Conservation (phyloP, 2,888 invertebrate genomes). For the Tipula helvola region DNA sequence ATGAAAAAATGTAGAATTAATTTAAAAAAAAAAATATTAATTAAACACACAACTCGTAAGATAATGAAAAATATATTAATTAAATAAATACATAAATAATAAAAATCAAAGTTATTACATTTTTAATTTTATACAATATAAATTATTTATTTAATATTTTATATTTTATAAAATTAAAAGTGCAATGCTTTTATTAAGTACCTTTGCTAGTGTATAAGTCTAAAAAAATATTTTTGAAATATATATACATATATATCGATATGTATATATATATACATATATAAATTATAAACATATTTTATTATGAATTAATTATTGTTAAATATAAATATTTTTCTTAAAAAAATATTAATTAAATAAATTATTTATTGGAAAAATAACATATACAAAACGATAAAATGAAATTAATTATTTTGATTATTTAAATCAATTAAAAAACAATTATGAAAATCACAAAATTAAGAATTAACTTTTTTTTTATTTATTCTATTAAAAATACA, state of each 20-base stretch:
- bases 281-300: not conserved
- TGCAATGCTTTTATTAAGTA: slow-evolving; percentile 6
- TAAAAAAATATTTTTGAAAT: not conserved
- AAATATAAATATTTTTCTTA: not conserved
- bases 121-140: not conserved
- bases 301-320: not conserved
- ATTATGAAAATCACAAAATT: not conserved
- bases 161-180: not conserved
- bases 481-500: not conserved
- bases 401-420: not conserved
- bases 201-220: slow-evolving; percentile 6
- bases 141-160: not conserved
- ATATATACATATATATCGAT: not conserved
- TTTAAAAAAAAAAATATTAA: not conserved
- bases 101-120: not conserved
- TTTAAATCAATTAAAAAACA: not conserved
- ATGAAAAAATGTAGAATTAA: not conserved
- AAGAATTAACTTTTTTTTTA: not conserved
- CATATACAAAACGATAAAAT: not conserved
- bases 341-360: not conserved
- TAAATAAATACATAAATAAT: not conserved
- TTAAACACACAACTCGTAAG: not conserved
- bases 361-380: not conserved
- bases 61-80: not conserved
- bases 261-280: not conserved